These are phyloP conservation scores for Poeciliopsis gracilis DNA, from an alignment of 2,797 vertebrate genomes.

Conservation along the genomic window DNA sequence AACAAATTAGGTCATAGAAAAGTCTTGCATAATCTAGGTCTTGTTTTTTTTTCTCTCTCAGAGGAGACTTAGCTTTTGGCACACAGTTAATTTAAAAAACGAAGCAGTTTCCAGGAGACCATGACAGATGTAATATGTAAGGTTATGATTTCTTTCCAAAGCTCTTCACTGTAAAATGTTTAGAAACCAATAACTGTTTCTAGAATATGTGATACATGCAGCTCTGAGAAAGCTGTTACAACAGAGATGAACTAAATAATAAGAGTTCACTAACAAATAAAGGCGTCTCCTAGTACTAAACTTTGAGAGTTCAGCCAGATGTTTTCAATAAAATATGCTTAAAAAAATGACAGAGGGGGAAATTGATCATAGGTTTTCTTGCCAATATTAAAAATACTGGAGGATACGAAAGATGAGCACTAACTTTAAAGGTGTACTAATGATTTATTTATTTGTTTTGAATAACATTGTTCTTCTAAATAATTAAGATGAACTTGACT, in stretches of 20 bases:
- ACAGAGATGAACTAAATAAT: conserved; percentile 29
- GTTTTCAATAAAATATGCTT: conserved; percentile 68
- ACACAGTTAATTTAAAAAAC: conserved; percentile 18
- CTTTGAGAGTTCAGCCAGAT: conserved; percentile 68
- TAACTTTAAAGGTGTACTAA: neutral
- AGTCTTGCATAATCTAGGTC: conserved; percentile 31
- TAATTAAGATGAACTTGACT: neutral
- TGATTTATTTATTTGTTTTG: neutral
- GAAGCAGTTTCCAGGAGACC: conserved; percentile 17
- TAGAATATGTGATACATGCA: neutral
- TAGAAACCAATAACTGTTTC: conserved; percentile 11
- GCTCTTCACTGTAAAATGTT: conserved; percentile 1
- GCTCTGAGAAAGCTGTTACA: conserved; percentile 44
- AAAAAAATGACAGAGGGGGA: conserved; percentile 63
- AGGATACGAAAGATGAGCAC: conserved; percentile 18
- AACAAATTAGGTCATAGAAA: conserved; percentile 38
- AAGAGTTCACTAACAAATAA: conserved; percentile 32
- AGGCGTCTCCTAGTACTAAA: conserved; percentile 39
- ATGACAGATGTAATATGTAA: neutral
- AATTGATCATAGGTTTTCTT: conserved; percentile 46
- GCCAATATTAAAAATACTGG: conserved; percentile 20
- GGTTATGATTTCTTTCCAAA: conserved; percentile 18
- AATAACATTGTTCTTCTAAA: neutral
- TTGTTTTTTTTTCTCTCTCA: neutral
- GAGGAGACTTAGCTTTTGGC: conserved; percentile 34